These are phyloP conservation scores for Diorhabda carinulata DNA, from an alignment of 1,140 invertebrate genomes.

Conservation along the genomic window DNA sequence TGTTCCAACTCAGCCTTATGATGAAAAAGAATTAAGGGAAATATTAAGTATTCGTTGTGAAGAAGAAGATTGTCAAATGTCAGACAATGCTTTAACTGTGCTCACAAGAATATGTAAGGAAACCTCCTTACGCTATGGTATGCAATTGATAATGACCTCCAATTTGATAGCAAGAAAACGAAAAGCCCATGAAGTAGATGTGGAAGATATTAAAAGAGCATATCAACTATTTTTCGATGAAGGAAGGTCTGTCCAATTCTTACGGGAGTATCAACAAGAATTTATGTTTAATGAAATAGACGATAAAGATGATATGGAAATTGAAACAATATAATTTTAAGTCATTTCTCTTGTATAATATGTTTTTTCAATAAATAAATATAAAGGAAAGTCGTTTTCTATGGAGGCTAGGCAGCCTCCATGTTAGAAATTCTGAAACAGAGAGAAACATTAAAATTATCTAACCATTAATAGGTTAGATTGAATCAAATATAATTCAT, in stretches of 20 bases:
- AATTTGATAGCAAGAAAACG: conserved; percentile 78
- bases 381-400: no score
- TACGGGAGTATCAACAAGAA: conserved; percentile 93
- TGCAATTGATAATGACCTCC: conserved; percentile 95
- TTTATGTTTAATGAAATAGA: conserved; percentile 81
- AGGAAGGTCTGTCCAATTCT: conserved; percentile 84
- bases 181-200: conserved; percentile 83
- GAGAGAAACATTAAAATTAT: no score
- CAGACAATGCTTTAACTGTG: conserved; percentile 84
- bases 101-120: conserved; percentile 89
- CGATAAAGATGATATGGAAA: conserved; percentile 23
- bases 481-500: no score
- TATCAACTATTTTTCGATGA: conserved; percentile 95
- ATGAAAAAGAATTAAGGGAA: conserved; percentile 84
- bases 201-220: conserved; percentile 91
- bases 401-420: no score
- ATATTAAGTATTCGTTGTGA: conserved; percentile 82
- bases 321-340: conserved; percentile 6
- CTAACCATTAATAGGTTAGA: no score
- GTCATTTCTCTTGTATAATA: no score
- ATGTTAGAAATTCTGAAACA: no score
- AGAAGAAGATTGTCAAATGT: conserved; percentile 97
- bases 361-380: no score
- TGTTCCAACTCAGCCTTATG: conserved; percentile 85
- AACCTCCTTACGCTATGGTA: conserved; percentile 94